A percentile compares a stretch with the other conserved stretches of the same genome.
These are phyloP conservation scores for Leuctra nigra DNA, from an alignment of 2,888 invertebrate species.

Conservation along the genomic window DNA sequence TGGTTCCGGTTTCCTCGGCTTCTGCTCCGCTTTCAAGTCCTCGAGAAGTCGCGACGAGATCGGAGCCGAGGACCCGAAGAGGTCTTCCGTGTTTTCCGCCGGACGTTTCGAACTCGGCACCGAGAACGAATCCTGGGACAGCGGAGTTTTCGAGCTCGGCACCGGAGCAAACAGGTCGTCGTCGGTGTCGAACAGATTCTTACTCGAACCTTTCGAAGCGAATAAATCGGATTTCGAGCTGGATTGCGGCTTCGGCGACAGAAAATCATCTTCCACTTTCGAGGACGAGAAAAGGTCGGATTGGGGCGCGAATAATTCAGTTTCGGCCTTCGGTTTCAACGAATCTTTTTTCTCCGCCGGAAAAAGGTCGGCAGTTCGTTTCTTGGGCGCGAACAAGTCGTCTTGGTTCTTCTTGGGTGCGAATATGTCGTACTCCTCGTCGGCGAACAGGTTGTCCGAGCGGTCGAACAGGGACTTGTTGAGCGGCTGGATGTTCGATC, in stretches of 20 bases:
- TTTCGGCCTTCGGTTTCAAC: background rate
- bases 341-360: slow-evolving; percentile 1
- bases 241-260: too few relatives aligned
- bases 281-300: too few relatives aligned
- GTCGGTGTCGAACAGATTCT: background rate
- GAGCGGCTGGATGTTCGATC: slow-evolving; percentile 7
- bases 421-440: background rate
- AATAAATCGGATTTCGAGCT: too few relatives aligned
- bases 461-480: background rate
- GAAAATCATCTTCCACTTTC: too few relatives aligned
- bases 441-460: background rate
- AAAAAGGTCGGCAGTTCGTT: slow-evolving; percentile 12
- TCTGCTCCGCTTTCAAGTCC: background rate
- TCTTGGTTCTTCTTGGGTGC: background rate
- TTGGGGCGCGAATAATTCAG: background rate
- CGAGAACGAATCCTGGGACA: too few relatives aligned
- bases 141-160: background rate
- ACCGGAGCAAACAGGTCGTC: background rate
- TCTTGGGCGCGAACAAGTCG: background rate
- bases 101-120: too few relatives aligned
- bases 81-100: background rate
- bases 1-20: background rate
- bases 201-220: background rate
- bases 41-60: background rate
- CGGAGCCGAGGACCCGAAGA: background rate